Evolutionary conservation across 2,888 invertebrate genomes (phyloP), one percentile per base, ranked within the genome.

Genomic region (Drosophila merina): DNA sequence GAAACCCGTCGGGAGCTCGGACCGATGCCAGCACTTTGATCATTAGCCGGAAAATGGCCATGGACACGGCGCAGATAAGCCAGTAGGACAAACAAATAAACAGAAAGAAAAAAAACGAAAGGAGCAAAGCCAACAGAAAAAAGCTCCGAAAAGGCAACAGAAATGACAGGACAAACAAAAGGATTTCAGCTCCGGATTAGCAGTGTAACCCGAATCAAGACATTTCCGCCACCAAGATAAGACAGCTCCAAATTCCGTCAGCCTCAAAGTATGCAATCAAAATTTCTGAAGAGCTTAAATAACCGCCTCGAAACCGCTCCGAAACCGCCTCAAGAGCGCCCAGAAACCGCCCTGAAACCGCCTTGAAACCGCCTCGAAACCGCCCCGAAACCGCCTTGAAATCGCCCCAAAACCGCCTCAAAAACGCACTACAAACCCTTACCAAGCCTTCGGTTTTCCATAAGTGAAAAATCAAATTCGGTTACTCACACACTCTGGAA

Each of bases 11-110:
- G 64, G 64, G 66, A 44, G 12, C 49, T 26, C 25, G 47, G 20
- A 14, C 54, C 28, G 40, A 30, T 50, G 69, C 62, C 70, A 67
- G 57, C 72, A 56, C 81, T 83, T 83, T 86, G 78, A 82, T 82
- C 86, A 82, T 82, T 86, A 82, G 64, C 62, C 74, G 64, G 59
- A 75, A 79, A 85, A 86, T 79, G 75, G 75, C 77, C 42, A 62
- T 54, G 75, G 74, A 72, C 44, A 57, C 57, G 57, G 51, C 20
- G 57, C 50, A 74, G 77, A 80, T 83, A 79, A 80, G 63, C 77
- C 52, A 26, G 58, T 4, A 40, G 44, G 40, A 38, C 55, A 45
- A 66, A 59, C 36, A 54, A 49, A 68, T 9, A 28, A 64, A 48
- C 48, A 51, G 20, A 20, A 20, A 20, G 2, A 20, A 20, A 20